A percentile compares a stretch with the other conserved stretches of the same genome.
Conservation (phyloP, 2,797 vertebrate genomes). For the Gadopsis bispinosus region DNA sequence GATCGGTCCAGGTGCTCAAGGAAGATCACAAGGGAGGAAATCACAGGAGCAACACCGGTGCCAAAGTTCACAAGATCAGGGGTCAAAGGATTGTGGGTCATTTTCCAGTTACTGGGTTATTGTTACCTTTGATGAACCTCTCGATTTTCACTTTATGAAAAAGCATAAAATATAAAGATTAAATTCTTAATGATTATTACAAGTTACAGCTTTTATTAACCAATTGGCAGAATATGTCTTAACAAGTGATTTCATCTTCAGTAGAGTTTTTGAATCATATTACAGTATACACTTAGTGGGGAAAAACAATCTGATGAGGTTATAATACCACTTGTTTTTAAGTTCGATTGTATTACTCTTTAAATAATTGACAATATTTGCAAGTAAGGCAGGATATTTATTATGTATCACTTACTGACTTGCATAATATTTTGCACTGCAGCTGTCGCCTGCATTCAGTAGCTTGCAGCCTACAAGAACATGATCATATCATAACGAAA, state of each 20-base stretch:
- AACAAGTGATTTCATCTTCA: constrained; percentile 4
- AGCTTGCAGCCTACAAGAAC: background rate
- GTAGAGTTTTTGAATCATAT: background rate
- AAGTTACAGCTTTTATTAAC: constrained; percentile 5
- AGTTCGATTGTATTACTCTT: background rate
- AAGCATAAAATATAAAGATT: constrained; percentile 61
- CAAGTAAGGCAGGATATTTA: background rate
- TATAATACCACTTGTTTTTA: background rate
- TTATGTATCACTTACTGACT: background rate
- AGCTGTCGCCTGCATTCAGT: constrained; percentile 1
- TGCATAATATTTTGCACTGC: background rate
- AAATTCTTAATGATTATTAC: constrained; percentile 8
- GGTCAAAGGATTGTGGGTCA: constrained; percentile 68
- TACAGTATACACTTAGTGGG: background rate
- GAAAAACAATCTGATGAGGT: background rate
- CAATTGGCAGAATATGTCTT: background rate
- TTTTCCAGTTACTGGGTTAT: constrained; percentile 28
- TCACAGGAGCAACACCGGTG: constrained; percentile 67
- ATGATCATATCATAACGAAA: constrained; percentile 16
- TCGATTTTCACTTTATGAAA: constrained; percentile 90
- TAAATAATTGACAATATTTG: background rate
- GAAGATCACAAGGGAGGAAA: constrained; percentile 69
- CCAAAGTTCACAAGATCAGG: constrained; percentile 77
- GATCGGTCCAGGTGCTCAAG: constrained; percentile 36
- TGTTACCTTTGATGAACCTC: constrained; percentile 90